Conservation (phyloP, 2,113 vertebrate species). For the Xiphophorus hellerii region DNA sequence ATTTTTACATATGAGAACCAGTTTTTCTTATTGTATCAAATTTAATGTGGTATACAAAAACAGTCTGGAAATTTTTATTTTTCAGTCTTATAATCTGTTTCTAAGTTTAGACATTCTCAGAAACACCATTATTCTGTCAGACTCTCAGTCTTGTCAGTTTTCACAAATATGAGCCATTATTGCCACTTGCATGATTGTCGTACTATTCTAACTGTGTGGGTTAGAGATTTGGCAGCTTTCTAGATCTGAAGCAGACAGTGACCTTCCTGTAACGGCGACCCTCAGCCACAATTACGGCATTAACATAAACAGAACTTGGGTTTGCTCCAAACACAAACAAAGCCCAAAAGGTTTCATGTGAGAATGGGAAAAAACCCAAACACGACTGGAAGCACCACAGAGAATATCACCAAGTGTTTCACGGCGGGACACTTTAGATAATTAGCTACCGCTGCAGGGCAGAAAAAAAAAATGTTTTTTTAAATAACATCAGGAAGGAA, state of each 20-base stretch:
- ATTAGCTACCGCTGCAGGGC: constrained; percentile 50
- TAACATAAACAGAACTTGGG: constrained; percentile 9
- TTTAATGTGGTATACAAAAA: too few relatives aligned
- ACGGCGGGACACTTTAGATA: constrained; percentile 54
- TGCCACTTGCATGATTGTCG: constrained; percentile 1
- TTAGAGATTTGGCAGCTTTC: not conserved
- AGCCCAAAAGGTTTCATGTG: constrained; percentile 23
- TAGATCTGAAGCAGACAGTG: not conserved
- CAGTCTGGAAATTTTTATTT: too few relatives aligned
- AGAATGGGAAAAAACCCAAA: constrained; percentile 27
- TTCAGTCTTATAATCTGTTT: not conserved
- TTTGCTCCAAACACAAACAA: constrained; percentile 24
- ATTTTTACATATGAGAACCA: too few relatives aligned
- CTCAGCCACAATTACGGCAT: constrained; percentile 3
- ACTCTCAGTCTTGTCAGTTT: not conserved
- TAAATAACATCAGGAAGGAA: constrained; percentile 41
- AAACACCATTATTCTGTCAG: not conserved
- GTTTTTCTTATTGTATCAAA: too few relatives aligned
- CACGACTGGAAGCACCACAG: constrained; percentile 25
- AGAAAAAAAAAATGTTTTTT: constrained; percentile 26
- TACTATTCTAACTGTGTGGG: not conserved
- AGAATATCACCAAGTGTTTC: constrained; percentile 52
- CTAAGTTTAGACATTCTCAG: not conserved
- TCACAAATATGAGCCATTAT: not conserved
- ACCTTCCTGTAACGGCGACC: not conserved